A percentile compares a stretch with the other conserved stretches of the same genome.
Conservation (phyloP, 2,797 vertebrate genomes). For the Tangara arthus region DNA sequence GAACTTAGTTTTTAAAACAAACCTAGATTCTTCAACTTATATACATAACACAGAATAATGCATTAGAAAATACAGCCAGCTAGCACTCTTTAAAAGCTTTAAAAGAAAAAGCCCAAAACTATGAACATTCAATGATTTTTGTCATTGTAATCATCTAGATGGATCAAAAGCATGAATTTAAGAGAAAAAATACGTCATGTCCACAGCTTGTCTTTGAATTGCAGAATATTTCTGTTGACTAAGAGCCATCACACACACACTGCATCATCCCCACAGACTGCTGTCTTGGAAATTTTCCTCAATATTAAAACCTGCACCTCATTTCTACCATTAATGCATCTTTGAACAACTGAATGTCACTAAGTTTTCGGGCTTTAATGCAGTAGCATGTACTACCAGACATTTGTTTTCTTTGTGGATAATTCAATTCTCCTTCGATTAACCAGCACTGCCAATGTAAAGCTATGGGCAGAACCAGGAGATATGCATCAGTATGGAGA, state of each 20-base stretch:
- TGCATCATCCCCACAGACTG: accelerated
- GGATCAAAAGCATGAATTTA: not conserved
- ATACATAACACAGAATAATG: not conserved
- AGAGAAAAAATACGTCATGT: not conserved
- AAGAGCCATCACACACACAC: not conserved
- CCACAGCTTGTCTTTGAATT: not conserved
- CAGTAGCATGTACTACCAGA: not conserved
- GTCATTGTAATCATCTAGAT: not conserved
- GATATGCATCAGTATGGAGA: accelerated
- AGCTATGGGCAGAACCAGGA: not conserved
- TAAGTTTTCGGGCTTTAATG: not conserved
- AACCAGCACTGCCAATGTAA: not conserved
- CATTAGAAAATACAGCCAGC: not conserved
- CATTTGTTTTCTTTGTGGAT: not conserved
- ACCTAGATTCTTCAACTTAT: not conserved
- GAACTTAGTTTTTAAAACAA: not conserved
- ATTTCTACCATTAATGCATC: not conserved
- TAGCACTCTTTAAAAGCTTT: not conserved
- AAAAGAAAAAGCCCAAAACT: not conserved
- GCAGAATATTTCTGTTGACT: not conserved
- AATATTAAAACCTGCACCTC: not conserved
- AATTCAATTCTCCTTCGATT: not conserved
- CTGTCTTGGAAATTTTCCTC: not conserved
- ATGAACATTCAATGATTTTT: not conserved
- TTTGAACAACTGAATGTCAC: not conserved